Base-by-base conservation (phyloP, 2,797 vertebrate species). In the Staurois parvus region DNA sequence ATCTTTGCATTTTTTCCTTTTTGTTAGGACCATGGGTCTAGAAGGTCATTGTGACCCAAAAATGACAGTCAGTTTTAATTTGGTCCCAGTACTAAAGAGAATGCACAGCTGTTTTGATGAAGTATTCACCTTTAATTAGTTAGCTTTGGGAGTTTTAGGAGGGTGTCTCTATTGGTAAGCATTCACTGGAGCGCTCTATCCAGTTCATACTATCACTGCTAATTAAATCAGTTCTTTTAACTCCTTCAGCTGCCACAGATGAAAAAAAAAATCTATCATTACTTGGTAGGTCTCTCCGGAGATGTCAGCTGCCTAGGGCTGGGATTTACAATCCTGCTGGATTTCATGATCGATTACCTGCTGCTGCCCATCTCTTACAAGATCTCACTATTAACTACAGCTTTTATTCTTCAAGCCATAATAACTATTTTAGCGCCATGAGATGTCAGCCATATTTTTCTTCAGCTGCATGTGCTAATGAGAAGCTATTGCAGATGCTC, bases 21-120 rank as follows among this genome's bases (percentile, higher is more conserved):
- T 70, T 86, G 30, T 72, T 73, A 56, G 68, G 40, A 45, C 11
- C 40, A 45, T 17, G 30, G 26, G 28, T 79, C 75, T 84, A 62
- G 76, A 83, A 87, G 85, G 85, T 87, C 64, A 69, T 62, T 37
- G 81, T 79, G 81, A 87, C 81, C 85, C 76, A 62, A 83, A 87
- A 83, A 59, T 83, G 85, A 87, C 85, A 87, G 81, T 87, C 85
- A 79, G 32, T 83, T 83, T 84, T 87, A 87, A 87, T 87, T 83
- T 87, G 85, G 29, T 83, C 76, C 42, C 76, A 48, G 56, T 26
- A 70, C 69, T 87, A 28, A 74, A 42, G 67, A 72, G 81, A 30
- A 9, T 24, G 29, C 81, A 84, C 81, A 87, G 70, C 56, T 87
- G 76, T 66, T 87, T 26, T 82, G 67, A 72, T 74, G n/a, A 56